Evolutionary conservation across 2,888 invertebrate genomes (phyloP).

Genomic region (Drosophila mulleri): DNA sequence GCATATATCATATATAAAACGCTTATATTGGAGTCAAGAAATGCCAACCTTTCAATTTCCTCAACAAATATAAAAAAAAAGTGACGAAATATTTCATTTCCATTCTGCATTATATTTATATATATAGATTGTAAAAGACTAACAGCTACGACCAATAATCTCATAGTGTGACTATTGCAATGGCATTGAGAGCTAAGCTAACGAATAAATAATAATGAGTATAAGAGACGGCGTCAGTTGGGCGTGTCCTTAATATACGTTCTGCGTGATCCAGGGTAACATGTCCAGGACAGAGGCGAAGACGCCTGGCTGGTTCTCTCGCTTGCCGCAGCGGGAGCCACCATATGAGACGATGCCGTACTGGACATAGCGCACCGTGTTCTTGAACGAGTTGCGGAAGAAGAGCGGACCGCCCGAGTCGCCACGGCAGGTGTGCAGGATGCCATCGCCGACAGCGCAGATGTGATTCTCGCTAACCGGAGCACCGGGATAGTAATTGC

Average conservation of each 20-base stretch:
- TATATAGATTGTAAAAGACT: conserved; percentile 18
- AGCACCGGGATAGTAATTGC: conserved; percentile 55
- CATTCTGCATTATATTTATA: conserved; percentile 27
- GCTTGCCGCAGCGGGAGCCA: conserved; percentile 86
- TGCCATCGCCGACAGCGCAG: conserved; percentile 77
- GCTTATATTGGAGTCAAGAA: not conserved
- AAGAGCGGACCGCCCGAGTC: conserved; percentile 82
- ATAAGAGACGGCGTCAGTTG: not conserved
- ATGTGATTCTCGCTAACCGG: conserved; percentile 69
- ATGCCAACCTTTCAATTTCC: not conserved
- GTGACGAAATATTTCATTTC: conserved; percentile 13
- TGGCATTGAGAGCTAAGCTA: conserved; percentile 47
- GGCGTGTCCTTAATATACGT: conserved; percentile 59
- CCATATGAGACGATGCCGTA: conserved; percentile 89
- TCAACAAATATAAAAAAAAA: not conserved
- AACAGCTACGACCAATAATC: conserved; percentile 31
- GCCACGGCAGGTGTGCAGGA: conserved; percentile 71
- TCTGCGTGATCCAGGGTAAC: conserved; percentile 86
- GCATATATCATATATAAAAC: not conserved
- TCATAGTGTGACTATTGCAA: conserved; percentile 48
- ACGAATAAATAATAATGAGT: conserved; percentile 47
- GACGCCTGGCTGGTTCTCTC: conserved; percentile 86
- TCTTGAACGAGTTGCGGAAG: conserved; percentile 56
- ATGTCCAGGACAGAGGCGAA: conserved; percentile 86
- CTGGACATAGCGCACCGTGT: conserved; percentile 69